These are phyloP conservation scores for Atlantisia rogersi DNA, from an alignment of 2,113 vertebrate species.

Conservation along the genomic window DNA sequence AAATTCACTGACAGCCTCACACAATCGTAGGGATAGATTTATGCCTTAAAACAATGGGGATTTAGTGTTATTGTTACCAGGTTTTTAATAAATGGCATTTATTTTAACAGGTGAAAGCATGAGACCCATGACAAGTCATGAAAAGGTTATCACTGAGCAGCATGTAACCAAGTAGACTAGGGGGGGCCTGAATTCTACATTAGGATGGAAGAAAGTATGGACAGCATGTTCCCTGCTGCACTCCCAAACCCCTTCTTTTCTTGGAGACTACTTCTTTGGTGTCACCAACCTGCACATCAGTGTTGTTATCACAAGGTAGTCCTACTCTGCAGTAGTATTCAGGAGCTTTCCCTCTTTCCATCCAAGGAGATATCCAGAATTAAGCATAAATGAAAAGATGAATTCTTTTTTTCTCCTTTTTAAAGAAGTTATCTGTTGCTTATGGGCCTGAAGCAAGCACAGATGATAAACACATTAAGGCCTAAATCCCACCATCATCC, in stretches of 20 bases:
- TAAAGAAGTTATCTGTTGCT: neutral
- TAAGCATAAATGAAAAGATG: neutral
- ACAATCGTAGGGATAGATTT: slow-evolving; percentile 38
- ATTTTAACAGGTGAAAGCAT: slow-evolving; percentile 34
- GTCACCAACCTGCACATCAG: neutral
- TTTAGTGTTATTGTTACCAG: neutral
- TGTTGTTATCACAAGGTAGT: neutral
- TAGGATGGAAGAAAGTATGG: neutral
- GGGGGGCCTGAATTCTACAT: neutral
- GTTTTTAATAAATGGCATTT: slow-evolving; percentile 24
- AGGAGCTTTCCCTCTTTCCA: neutral
- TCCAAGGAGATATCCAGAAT: neutral
- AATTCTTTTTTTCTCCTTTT: neutral
- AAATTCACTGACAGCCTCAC: slow-evolving; percentile 41
- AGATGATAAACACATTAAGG: neutral
- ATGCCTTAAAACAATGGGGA: neutral
- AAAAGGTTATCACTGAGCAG: neutral
- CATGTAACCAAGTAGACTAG: neutral
- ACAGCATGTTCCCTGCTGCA: neutral
- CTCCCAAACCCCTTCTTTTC: neutral
- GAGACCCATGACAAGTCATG: slow-evolving; percentile 7
- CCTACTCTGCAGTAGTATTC: neutral
- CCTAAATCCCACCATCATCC: neutral
- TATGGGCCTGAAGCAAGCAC: neutral
- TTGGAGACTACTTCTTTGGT: neutral